Evolutionary conservation across 2,797 vertebrate species (phyloP).

Genomic region (Molossus molossus): DNA sequence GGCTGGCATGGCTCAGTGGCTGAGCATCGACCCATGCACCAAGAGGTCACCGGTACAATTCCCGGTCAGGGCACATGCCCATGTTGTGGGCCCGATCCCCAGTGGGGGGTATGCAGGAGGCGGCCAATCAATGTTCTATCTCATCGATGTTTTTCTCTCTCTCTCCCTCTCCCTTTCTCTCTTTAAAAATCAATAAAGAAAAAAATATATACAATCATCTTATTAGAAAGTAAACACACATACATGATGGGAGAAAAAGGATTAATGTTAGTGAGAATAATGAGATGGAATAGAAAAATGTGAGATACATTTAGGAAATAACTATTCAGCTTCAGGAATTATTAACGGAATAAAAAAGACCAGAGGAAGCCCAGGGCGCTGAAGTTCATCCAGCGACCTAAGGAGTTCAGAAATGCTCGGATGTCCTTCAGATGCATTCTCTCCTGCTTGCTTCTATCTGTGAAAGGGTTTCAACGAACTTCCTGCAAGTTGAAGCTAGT

Average conservation of each 20-base stretch:
- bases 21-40: too few relatives aligned
- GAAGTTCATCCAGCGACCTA: background rate
- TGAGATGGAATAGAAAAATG: background rate
- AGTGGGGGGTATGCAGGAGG: too few relatives aligned
- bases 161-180: too few relatives aligned
- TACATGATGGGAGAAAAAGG: background rate
- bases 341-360: slow-evolving; percentile 2
- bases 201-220: background rate
- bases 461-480: slow-evolving; percentile 36
- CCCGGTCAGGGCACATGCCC: too few relatives aligned
- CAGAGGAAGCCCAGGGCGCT: background rate
- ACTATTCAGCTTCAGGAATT: background rate
- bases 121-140: too few relatives aligned
- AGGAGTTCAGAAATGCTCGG: background rate
- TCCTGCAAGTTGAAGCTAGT: slow-evolving; percentile 36
- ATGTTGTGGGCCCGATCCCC: too few relatives aligned
- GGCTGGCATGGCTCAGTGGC: too few relatives aligned
- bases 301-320: background rate
- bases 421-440: background rate
- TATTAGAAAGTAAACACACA: slow-evolving; percentile 3
- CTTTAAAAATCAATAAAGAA: too few relatives aligned
- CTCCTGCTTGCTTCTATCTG: background rate
- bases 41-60: too few relatives aligned
- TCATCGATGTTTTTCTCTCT: too few relatives aligned
- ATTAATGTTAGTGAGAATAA: background rate